Evolutionary conservation across 2,888 invertebrate genomes (phyloP).

Genomic region (Pachycephus smyrnensis): DNA sequence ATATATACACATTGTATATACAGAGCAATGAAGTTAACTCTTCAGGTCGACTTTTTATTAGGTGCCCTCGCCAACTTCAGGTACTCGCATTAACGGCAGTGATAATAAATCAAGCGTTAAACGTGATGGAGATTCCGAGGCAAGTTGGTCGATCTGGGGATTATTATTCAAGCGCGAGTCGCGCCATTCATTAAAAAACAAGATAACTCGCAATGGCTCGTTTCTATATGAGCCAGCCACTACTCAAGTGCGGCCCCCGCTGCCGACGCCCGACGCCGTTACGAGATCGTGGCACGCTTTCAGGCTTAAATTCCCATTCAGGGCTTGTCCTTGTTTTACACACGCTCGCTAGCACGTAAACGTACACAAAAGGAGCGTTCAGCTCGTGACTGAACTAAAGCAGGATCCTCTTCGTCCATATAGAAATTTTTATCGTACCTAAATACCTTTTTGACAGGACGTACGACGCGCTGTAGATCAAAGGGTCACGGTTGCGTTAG

Average conservation of each 20-base stretch:
- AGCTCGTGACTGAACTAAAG: slow-evolving; percentile 22
- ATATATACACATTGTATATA: no score
- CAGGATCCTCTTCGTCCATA: background rate
- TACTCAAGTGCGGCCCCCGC: no score
- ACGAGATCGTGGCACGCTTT: slow-evolving; percentile 7
- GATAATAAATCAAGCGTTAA: slow-evolving; percentile 33
- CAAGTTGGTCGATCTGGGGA: slow-evolving; percentile 35
- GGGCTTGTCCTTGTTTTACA: background rate
- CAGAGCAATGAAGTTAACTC: no score
- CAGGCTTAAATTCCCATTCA: slow-evolving; percentile 15
- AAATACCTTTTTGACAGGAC: no score
- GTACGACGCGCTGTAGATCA: no score
- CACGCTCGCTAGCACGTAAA: slow-evolving; percentile 2
- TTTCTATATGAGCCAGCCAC: background rate
- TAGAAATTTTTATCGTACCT: background rate
- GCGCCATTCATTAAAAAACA: slow-evolving; percentile 6
- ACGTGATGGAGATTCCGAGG: slow-evolving; percentile 32
- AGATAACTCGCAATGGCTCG: slow-evolving; percentile 1
- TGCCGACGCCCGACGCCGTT: background rate
- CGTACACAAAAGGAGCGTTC: slow-evolving; percentile 17
- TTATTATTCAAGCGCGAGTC: slow-evolving; percentile 36
- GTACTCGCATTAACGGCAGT: no score
- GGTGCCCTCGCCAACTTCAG: no score
- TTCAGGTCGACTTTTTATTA: no score
- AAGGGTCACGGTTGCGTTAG: no score